Evolutionary conservation across 2,113 vertebrate genomes (phyloP), one percentile per base, ranked within the genome.

Genomic region (Clarias magur): DNA sequence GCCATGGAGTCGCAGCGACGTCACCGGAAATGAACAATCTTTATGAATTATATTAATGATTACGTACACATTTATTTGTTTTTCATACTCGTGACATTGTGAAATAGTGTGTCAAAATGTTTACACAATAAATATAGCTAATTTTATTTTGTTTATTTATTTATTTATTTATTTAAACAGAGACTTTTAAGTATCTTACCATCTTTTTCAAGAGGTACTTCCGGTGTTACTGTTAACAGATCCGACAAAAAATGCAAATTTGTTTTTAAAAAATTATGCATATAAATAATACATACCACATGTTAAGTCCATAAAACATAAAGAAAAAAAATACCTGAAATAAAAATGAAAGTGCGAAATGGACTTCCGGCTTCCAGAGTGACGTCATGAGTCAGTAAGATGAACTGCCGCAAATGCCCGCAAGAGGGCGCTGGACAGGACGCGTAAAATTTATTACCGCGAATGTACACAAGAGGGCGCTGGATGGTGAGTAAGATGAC

Each of bases 391-490:
- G 48, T 75, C n/a, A 68, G 25, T 23, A 48, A 48, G 42, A 7
- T 48, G n/a, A 23, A 81, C 25, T 6, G 25, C 57, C 57, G 0
- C 2, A 13, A 4, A 2, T 82, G 60, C 11, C 27, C 82, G 38
- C 75, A 38, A 59, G 90, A 79, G 48, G 42, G 42, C 42, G 42
- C 42, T 7, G 42, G 42, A 6, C 42, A 48, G 5, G 5, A 6
- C 6, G 42, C 4, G 6, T 6, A 48, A 42, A 5, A 42, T 42
- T 19, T 13, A 81, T 42, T 6, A 42, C 57, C 57, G 1, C 4
- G 2, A 4, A 2, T 82, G 68, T 16, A 38, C 82, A 53, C 75
- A 38, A 59, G 90, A 79, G 48, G 89, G 82, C 90, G 90, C 84
- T 85, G 73, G 42, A 6, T 6, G 7, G 42, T 48, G 7, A 4